Conservation (phyloP, 2,797 vertebrate species). For the Argentina silus region DNA sequence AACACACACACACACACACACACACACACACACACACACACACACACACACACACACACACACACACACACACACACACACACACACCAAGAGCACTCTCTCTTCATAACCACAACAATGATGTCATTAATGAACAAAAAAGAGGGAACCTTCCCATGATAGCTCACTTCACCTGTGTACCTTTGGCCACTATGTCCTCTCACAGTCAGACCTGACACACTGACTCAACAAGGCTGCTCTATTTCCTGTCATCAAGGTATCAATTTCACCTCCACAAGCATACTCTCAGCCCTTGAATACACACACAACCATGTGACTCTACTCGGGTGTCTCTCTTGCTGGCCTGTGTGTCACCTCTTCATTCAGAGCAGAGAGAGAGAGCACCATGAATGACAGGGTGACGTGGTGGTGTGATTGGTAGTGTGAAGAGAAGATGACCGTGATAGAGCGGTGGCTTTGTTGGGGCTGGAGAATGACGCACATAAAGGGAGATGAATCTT, state of each 20-base stretch:
- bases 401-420: not conserved
- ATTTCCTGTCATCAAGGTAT: not conserved
- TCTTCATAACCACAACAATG: not conserved
- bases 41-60: too few relatives aligned
- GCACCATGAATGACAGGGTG: not conserved
- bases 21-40: too few relatives aligned
- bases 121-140: constrained; percentile 4
- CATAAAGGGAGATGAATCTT: not conserved
- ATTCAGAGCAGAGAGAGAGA: not conserved
- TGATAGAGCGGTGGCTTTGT: not conserved
- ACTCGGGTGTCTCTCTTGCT: too few relatives aligned
- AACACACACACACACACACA: too few relatives aligned
- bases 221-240: not conserved
- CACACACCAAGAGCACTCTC: not conserved
- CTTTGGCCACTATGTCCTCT: not conserved
- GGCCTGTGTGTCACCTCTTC: not conserved
- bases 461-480: not conserved
- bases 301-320: too few relatives aligned
- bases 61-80: not conserved
- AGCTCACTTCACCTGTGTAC: not conserved
- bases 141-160: not conserved
- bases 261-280: not conserved
- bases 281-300: not conserved
- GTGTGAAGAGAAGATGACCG: not conserved
- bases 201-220: not conserved